Evolutionary conservation across 2,113 vertebrate species (phyloP), one percentile per base, ranked within the genome.

Genomic region (Semnornis frantzii): DNA sequence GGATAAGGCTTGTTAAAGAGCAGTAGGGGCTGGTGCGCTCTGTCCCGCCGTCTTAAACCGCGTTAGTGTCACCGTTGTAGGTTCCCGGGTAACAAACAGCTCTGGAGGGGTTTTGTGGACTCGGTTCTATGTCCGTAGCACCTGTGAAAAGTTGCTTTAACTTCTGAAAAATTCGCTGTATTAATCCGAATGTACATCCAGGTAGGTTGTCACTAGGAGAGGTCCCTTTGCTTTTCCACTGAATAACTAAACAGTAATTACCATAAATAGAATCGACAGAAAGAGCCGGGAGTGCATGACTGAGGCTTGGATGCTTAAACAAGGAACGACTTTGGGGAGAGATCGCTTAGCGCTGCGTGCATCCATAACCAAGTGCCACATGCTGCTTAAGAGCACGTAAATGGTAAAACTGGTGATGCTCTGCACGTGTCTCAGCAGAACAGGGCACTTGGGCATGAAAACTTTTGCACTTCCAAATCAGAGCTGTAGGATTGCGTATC

Each of bases 41-140:
- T 4, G 65, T 25, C 76, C 5, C 44, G 44, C 82, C 54, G 15
- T 4, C 31, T 5, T 3, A 3, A 2, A 3, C 31, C 4, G 0
- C 3, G 34, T 6, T 10, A 1, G 0, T 3, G 64, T 20, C 50
- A 2, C 50, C 1, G 23, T 11, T 6, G 6, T 5, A 9, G 9
- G 21, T 14, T 14, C 30, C 66, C 39, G 1, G 6, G 14, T 8
- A 12, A 3, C 44, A 0, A 0, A 1, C 15, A 1, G 64, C 50
- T 23, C 78, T 4, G 54, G 25, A 16, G 62, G 24, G 2, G 1
- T 37, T 15, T 7, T 34, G 59, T 58, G 12, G 69, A 20, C 48
- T 46, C 37, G 0, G 37, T 48, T 50, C 48, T 63, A 4, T 23
- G 86, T 57, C 31, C 15, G 27, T 44, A 54, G 57, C n/a, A 57